Base-by-base conservation (phyloP, 2,888 invertebrate species). In the Noctua comes region DNA sequence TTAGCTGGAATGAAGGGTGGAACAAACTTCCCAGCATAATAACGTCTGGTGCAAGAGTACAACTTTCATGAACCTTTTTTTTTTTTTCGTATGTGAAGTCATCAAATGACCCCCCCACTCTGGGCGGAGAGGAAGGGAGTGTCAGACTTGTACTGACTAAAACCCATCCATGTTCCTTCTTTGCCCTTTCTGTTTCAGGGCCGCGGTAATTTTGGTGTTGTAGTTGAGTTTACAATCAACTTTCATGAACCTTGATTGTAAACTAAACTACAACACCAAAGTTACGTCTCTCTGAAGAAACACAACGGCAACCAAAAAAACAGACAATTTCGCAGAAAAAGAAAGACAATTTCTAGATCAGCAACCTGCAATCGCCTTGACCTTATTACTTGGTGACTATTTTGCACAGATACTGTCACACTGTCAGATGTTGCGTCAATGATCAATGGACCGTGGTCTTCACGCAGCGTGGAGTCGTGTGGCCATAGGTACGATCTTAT, bases 361-460 rank as follows among this genome's bases (percentile, higher is more conserved):
- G 72, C 36, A 59, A 73, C 75, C 75, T 36, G 68, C 71, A 80
- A 46, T 48, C 16, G 76, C 88, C 87, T 88, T 88, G 84, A 85
- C 86, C 88, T 68, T 64, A 85, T 85, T 87, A 31, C 51, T 66
- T 65, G 43, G 27, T 59, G 31, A 27, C 46, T 36, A 78, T 64
- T 85, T 83, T 68, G 76, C 36, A 48, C 16, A 68, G 54, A 82
- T 82, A 80, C 74, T n/a, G 70, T 31, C 65, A 48, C n/a, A 75
- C 57, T 62, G 59, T 48, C 68, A 65, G 68, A 65, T 36, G 72
- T 89, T 90, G 84, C 88, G 77, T 79, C 76, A 88, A 62, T 76
- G 70, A 46, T 40, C 76, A 88, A 85, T 90, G 84, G 84, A 87
- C 79, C 86, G 84, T 82, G 82, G 75, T 74, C 76, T 82, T 77